phyloP scores from a whole-genome alignment of 2,113 vertebrate genomes.

The Limanda limanda region DNA sequence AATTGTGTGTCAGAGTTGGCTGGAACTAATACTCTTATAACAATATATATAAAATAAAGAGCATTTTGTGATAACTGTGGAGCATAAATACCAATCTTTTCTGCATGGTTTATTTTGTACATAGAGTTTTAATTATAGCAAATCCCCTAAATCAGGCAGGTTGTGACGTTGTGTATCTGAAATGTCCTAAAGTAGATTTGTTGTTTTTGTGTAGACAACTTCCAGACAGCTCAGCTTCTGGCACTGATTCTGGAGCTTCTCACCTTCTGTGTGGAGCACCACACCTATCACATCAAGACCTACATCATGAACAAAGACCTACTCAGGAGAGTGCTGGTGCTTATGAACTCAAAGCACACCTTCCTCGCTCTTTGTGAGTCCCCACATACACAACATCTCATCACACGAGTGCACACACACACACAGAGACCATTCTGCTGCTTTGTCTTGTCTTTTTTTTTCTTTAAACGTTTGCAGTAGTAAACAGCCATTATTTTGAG shows the following conservation, averaged over 20 bases:
- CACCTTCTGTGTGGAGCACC: conserved; percentile 97
- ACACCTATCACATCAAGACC: conserved; percentile 98
- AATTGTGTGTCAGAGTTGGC: no score
- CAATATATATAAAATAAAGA: no score
- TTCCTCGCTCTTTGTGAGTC: conserved; percentile 98
- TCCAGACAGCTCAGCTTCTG: conserved; percentile 96
- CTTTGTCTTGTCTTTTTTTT: not conserved
- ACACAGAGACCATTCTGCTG: not conserved
- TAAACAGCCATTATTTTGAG: not conserved
- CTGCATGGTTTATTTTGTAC: no score
- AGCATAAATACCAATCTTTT: not conserved
- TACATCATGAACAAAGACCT: conserved; percentile 99
- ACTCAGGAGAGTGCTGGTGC: conserved; percentile 93
- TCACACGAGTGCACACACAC: no score
- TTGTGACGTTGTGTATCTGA: not conserved
- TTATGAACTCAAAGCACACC: conserved; percentile 99
- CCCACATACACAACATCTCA: no score
- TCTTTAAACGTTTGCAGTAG: not conserved
- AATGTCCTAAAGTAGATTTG: conserved; percentile 15
- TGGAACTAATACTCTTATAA: no score
- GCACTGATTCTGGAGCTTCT: conserved; percentile 96
- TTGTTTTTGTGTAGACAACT: conserved; percentile 87
- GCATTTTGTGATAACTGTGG: no score
- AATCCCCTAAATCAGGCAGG: no score
- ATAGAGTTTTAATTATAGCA: no score